Conservation (phyloP, 2,113 vertebrate genomes). For the Chelonoidis abingdonii region DNA sequence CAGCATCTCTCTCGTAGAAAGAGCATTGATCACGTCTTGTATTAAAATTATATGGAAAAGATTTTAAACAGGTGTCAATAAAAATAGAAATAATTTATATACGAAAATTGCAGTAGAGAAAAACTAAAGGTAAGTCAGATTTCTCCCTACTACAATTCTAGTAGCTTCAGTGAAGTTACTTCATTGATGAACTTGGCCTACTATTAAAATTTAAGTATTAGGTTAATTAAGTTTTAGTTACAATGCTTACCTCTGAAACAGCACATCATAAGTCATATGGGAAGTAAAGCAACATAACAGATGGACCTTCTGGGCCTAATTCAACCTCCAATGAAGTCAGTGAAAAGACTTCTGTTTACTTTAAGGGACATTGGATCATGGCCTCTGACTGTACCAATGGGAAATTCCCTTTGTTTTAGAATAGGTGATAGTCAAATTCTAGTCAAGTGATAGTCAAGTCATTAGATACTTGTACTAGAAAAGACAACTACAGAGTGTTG, state of each 20-base stretch:
- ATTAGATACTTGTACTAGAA: not conserved
- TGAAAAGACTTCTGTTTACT: not conserved
- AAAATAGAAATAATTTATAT: not conserved
- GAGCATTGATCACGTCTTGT: not conserved
- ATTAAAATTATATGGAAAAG: not conserved
- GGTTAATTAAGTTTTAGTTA: not conserved
- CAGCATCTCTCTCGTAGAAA: not conserved
- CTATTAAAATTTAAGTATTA: not conserved
- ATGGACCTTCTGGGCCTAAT: not conserved
- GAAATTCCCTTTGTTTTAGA: not conserved
- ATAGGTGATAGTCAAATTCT: not conserved
- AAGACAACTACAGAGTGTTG: not conserved
- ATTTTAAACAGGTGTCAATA: not conserved
- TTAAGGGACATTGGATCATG: not conserved
- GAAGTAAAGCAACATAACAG: not conserved
- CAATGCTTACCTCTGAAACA: not conserved
- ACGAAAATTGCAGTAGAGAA: not conserved
- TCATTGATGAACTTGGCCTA: not conserved
- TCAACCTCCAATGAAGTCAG: not conserved
- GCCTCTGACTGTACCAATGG: not conserved
- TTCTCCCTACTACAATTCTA: not conserved
- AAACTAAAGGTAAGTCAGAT: not conserved
- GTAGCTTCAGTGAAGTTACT: not conserved
- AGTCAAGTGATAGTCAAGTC: no score
- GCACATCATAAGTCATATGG: not conserved